Conservation (phyloP, 2,113 vertebrate species). For the Ursus arctos region DNA sequence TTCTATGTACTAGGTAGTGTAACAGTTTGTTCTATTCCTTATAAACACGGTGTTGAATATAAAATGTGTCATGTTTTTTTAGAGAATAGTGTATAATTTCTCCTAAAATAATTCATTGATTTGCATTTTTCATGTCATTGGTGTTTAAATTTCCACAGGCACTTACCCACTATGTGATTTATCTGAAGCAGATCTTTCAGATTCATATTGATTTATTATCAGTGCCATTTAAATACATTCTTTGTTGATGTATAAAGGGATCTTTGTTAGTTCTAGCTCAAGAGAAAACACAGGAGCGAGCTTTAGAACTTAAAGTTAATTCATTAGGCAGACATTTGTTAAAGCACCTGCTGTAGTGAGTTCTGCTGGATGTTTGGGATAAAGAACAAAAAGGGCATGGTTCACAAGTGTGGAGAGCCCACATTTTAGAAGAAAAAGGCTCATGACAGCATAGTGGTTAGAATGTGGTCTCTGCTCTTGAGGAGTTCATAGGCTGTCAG, state of each 20-base stretch:
- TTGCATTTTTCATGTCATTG: constrained; percentile 41
- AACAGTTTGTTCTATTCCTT: constrained; percentile 55
- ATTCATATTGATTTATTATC: constrained; percentile 43
- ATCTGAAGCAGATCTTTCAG: constrained; percentile 27
- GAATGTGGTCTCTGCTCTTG: background rate
- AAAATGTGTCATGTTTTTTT: constrained; percentile 64
- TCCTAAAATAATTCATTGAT: constrained; percentile 40
- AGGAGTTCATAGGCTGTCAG: background rate
- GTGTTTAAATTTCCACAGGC: constrained; percentile 34
- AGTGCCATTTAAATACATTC: constrained; percentile 31
- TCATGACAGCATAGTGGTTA: background rate
- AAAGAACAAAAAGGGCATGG: background rate
- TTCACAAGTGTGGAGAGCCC: background rate
- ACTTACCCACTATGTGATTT: constrained; percentile 43
- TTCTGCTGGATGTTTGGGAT: constrained; percentile 29
- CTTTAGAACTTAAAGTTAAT: constrained; percentile 54
- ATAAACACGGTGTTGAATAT: constrained; percentile 56
- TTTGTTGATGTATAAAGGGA: constrained; percentile 60
- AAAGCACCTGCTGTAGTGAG: background rate
- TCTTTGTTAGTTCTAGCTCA: constrained; percentile 45
- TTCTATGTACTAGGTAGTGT: constrained; percentile 35
- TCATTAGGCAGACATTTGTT: constrained; percentile 26
- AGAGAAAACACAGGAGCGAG: background rate
- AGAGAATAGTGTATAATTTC: constrained; percentile 62
- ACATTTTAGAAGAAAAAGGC: background rate